Conservation (phyloP, 1,140 invertebrate genomes). For the Danaus plexippus region DNA sequence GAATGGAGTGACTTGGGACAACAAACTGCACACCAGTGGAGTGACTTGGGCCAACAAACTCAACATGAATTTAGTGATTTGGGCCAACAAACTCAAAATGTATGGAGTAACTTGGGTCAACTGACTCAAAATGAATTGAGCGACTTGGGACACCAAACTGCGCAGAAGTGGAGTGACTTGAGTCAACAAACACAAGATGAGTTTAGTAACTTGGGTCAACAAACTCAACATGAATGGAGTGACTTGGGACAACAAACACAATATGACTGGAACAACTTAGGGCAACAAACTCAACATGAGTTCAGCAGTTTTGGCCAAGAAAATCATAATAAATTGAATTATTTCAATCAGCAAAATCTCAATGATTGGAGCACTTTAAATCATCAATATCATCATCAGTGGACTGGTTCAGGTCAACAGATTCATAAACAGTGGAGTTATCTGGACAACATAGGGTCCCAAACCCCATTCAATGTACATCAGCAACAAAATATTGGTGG, state of each 20-base stretch:
- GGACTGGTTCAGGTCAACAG: neutral
- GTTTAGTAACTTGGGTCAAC: conserved; percentile 38
- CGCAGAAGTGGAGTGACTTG: conserved; percentile 26
- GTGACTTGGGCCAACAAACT: conserved; percentile 32
- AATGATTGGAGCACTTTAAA: no score
- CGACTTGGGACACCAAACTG: conserved; percentile 24
- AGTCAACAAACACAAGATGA: conserved; percentile 34
- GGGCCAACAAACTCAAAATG: no score
- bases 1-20: no score
- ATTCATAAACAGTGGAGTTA: conserved; percentile 4
- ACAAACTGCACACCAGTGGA: conserved; percentile 21
- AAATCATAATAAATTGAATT: conserved; percentile 2
- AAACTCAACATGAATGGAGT: conserved; percentile 31
- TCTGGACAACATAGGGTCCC: conserved; percentile 3
- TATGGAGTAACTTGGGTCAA: conserved; percentile 20
- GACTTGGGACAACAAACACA: conserved; percentile 37
- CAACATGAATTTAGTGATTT: conserved; percentile 26
- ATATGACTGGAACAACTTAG: conserved; percentile 29
- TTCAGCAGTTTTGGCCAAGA: conserved; percentile 6
- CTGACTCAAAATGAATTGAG: conserved; percentile 7
- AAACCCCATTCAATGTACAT: neutral
- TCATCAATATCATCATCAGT: no score
- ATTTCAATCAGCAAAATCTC: no score
- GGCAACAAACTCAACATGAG: conserved; percentile 1
- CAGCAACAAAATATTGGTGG: no score